phyloP scores from a whole-genome alignment of 2,797 vertebrate genomes.

The Thamnophis elegans region DNA sequence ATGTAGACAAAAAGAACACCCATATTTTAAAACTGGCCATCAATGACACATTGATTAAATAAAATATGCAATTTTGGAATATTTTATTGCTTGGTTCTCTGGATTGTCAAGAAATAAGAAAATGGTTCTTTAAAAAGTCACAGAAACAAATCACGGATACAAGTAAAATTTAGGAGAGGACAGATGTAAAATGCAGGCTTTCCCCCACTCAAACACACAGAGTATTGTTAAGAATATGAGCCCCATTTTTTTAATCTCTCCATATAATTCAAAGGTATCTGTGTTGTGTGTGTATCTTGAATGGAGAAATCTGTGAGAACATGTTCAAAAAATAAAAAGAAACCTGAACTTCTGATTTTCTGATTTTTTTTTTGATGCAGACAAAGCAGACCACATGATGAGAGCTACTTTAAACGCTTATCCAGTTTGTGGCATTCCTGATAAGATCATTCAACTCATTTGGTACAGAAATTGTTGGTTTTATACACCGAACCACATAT shows the following conservation, averaged over 20 bases:
- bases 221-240: background rate
- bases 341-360: background rate
- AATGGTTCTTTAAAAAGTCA: background rate
- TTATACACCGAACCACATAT: background rate
- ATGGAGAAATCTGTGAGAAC: background rate
- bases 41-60: background rate
- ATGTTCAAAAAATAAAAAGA: background rate
- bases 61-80: background rate
- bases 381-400: background rate
- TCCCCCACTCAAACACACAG: background rate
- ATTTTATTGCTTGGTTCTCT: background rate
- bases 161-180: background rate
- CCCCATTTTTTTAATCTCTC: background rate
- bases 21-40: background rate
- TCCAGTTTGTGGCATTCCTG: background rate
- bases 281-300: background rate
- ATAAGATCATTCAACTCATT: background rate
- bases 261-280: background rate
- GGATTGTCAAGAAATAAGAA: background rate
- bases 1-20: background rate
- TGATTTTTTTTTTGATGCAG: background rate
- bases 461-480: background rate
- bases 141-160: background rate
- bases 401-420: background rate
- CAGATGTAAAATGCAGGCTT: background rate